Percentiles rank a stretch among this genome's conserved stretches.
Evolutionary conservation across 1,140 invertebrate species (phyloP).

Genomic region (Drosophila nikananu): DNA sequence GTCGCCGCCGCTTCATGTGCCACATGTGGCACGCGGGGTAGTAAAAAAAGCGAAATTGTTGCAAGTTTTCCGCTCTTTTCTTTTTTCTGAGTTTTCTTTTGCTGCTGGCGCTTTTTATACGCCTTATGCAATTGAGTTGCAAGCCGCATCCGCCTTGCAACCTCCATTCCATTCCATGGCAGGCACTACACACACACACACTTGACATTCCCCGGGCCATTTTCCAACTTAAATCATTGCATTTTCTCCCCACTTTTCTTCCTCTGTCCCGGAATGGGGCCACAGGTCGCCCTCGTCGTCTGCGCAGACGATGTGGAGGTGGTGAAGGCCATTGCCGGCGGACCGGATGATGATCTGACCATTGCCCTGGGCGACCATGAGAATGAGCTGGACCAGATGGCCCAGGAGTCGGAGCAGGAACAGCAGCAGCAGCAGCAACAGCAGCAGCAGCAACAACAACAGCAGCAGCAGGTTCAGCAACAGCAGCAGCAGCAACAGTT

Average conservation of each 20-base stretch:
- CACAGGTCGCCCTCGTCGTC: conserved; percentile 57
- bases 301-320: conserved; percentile 88
- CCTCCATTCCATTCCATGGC: conserved; percentile 41
- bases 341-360: conserved; percentile 71
- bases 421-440: conserved; percentile 86
- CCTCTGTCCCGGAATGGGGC: conserved; percentile 31
- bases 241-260: conserved; percentile 11
- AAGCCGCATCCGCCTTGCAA: conserved; percentile 69
- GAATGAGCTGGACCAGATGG: conserved; percentile 88
- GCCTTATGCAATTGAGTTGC: conserved; percentile 78
- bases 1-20: conserved; percentile 36
- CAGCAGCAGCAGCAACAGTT: conserved; percentile 86
- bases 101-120: conserved; percentile 17
- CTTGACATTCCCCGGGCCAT: conserved; percentile 25
- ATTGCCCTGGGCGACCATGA: conserved; percentile 86
- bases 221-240: conserved; percentile 30
- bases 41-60: conserved; percentile 79
- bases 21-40: conserved; percentile 13
- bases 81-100: conserved; percentile 2
- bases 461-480: conserved; percentile 86
- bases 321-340: conserved; percentile 87
- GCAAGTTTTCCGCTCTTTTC: conserved; percentile 32
- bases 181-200: conserved; percentile 72
- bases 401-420: conserved; percentile 89
- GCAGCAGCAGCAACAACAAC: conserved; percentile 87